Conservation (phyloP, 2,797 vertebrate genomes). For the Todus mexicanus region DNA sequence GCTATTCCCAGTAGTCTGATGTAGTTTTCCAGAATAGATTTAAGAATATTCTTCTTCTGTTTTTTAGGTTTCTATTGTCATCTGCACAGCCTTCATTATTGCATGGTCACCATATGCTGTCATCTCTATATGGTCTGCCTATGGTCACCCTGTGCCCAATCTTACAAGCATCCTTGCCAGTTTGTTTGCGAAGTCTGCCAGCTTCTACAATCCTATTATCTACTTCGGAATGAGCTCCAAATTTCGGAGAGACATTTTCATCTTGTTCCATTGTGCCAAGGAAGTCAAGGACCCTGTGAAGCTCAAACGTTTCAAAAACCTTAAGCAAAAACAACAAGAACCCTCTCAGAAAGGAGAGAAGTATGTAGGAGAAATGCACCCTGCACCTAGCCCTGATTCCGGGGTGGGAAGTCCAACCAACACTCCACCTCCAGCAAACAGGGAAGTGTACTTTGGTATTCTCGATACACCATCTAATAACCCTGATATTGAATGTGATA, state of each 20-base stretch:
- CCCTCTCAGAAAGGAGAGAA: slow-evolving; percentile 36
- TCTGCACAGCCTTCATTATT: slow-evolving; percentile 85
- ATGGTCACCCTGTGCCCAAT: slow-evolving; percentile 80
- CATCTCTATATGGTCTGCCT: slow-evolving; percentile 89
- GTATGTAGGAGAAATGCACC: slow-evolving; percentile 12
- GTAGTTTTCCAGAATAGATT: neutral
- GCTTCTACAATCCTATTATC: slow-evolving; percentile 88
- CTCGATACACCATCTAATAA: slow-evolving; percentile 74
- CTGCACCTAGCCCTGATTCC: slow-evolving; percentile 55
- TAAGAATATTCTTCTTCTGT: neutral
- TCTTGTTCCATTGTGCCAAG: slow-evolving; percentile 76
- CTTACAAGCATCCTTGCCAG: slow-evolving; percentile 87
- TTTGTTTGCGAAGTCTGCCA: slow-evolving; percentile 87
- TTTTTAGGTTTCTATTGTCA: slow-evolving; percentile 84
- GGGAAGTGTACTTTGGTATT: slow-evolving; percentile 64
- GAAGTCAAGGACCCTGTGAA: slow-evolving; percentile 77
- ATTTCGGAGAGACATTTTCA: slow-evolving; percentile 80
- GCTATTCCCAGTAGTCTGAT: neutral
- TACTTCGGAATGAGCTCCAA: slow-evolving; percentile 91
- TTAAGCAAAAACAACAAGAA: slow-evolving; percentile 77
- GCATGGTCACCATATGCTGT: slow-evolving; percentile 93
- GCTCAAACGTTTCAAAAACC: slow-evolving; percentile 79
- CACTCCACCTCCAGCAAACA: slow-evolving; percentile 66
- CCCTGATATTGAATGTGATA: slow-evolving; percentile 81
- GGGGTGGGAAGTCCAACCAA: slow-evolving; percentile 71